Evolutionary conservation across 2,797 vertebrate species (phyloP), one percentile per base, ranked within the genome.

Genomic region (Myotis myotis): DNA sequence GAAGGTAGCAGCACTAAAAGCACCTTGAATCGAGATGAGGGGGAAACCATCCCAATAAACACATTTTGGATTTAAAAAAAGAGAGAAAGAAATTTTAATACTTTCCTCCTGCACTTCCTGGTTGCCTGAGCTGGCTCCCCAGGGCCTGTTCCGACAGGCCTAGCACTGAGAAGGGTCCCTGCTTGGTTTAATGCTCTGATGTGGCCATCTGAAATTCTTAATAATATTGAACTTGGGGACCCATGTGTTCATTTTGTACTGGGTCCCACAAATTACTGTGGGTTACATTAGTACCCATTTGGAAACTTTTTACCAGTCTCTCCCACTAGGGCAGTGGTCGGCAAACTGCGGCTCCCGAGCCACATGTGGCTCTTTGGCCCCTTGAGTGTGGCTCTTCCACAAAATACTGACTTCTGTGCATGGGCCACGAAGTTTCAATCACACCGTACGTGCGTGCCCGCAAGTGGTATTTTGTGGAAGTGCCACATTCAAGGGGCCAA

Each of bases 401-500:
- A 44, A 44, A 44, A 44, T 8, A 44, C 41, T 9, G 41, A 44
- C 41, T 44, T 44, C 41, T 44, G 41, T 44, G 41, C 41, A 44
- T 44, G 41, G 41, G 41, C 9, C 41, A 44, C 9, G 41, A 44
- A 44, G 41, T 10, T 44, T 44, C 9, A 44, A 10, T 44, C 41
- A 2, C 41, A 44, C 41, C 10, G 41, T 44, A 44, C 9, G 9
- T 44, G 41, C 2, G 2, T 0, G 41, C 9, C 9, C 9, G 1
- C 41, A 44, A 41, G 9, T 44, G 41, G 9, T 44, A 44, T 44
- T 44, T 44, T 44, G 41, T 44, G 41, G 41, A 44, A 44, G 9
- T 10, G 41, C 41, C 41, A 10, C 41, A 44, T 41, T 44, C 41
- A 44, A 44, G 41, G 9, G 41, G 41, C 41, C 41, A 44, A 44